phyloP scores from a whole-genome alignment of 2,888 invertebrate species.

The Lymantria dispar region DNA sequence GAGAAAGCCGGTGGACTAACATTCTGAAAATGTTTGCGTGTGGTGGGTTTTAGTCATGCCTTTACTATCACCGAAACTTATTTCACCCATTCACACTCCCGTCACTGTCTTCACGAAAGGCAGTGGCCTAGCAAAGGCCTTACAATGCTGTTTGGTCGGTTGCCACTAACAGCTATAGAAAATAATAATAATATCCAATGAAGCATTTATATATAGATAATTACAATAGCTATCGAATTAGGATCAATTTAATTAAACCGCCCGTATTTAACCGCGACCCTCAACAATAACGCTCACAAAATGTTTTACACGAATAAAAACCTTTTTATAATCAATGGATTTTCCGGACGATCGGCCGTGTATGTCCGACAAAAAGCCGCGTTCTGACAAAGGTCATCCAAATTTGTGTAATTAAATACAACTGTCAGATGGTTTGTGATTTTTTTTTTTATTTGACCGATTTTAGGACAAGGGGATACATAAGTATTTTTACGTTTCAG shows the following conservation, averaged over 20 bases:
- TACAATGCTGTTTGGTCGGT: too few relatives aligned
- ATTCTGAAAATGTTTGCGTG: too few relatives aligned
- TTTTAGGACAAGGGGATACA: not conserved
- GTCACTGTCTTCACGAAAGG: too few relatives aligned
- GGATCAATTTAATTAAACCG: slow-evolving; percentile 27
- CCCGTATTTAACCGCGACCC: slow-evolving; percentile 25
- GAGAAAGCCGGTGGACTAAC: too few relatives aligned
- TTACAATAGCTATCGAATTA: slow-evolving; percentile 9
- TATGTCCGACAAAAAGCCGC: slow-evolving; percentile 38
- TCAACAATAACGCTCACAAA: slow-evolving; percentile 40
- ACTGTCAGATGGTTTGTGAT: slow-evolving; percentile 38
- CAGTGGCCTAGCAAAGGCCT: too few relatives aligned
- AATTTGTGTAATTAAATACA: slow-evolving; percentile 50
- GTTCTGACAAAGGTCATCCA: slow-evolving; percentile 38
- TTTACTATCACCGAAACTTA: too few relatives aligned
- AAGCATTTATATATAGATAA: not conserved
- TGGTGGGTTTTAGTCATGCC: too few relatives aligned
- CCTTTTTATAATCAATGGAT: slow-evolving; percentile 49
- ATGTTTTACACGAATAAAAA: slow-evolving; percentile 43
- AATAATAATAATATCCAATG: too few relatives aligned
- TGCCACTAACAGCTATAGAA: too few relatives aligned
- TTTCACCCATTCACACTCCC: too few relatives aligned
- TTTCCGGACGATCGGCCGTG: slow-evolving; percentile 43
- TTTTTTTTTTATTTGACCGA: slow-evolving; percentile 27
- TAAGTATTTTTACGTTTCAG: too few relatives aligned